Percentiles rank a stretch among this genome's conserved stretches.
Conservation (phyloP, 1,140 invertebrate genomes). For the Telenomus remus region DNA sequence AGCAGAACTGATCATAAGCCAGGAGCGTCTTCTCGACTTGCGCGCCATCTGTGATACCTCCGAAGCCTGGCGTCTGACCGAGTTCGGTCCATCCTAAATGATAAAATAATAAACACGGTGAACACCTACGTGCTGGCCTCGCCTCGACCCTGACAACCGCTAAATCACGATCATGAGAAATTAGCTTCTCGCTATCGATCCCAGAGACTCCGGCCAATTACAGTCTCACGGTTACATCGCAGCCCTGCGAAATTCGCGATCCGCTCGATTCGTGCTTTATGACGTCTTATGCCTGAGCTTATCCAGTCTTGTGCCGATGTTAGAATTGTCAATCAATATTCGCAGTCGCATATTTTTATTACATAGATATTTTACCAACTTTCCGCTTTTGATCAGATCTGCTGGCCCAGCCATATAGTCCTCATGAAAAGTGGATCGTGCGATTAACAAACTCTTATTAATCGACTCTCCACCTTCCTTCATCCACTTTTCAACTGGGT, state of each 20-base stretch:
- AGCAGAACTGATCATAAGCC: conserved; percentile 64
- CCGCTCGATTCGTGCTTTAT: conserved; percentile 40
- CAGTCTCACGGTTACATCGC: conserved; percentile 1
- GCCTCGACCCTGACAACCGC: conserved; percentile 6
- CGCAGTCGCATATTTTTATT: conserved; percentile 9
- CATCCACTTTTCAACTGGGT: conserved; percentile 49
- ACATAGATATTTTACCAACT: conserved; percentile 32
- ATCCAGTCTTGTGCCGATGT: conserved; percentile 38
- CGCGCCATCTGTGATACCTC: conserved; percentile 1
- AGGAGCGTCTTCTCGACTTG: conserved; percentile 5
- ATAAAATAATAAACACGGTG: conserved; percentile 2
- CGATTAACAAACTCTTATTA: background rate
- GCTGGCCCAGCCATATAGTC: conserved; percentile 46
- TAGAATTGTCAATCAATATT: conserved; percentile 24
- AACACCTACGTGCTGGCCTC: background rate
- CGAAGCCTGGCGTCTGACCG: background rate
- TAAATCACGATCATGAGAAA: conserved; percentile 25
- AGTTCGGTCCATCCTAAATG: conserved; percentile 1
- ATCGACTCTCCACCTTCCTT: background rate
- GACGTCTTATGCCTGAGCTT: conserved; percentile 44
- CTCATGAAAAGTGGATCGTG: conserved; percentile 53
- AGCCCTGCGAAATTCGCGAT: conserved; percentile 27
- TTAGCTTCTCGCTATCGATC: conserved; percentile 25
- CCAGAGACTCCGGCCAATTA: background rate
- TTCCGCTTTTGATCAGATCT: conserved; percentile 66